Evolutionary conservation across 2,888 invertebrate species (phyloP).

Genomic region (Trachelus iudaicus): DNA sequence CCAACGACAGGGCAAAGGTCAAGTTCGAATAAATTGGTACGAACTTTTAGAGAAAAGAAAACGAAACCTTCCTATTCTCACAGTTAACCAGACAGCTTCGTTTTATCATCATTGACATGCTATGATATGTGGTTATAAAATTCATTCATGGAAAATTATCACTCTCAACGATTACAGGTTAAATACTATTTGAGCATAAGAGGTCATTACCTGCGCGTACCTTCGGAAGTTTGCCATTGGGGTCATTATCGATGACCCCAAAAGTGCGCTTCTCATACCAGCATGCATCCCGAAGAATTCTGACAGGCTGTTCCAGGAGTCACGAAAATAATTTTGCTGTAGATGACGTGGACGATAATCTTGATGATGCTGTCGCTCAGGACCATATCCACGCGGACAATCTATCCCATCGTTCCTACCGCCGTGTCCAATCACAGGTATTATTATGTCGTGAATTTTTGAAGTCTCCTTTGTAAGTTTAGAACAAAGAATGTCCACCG

Average conservation of each 20-base stretch:
- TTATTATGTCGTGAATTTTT: constrained; percentile 15
- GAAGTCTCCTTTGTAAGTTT: background rate
- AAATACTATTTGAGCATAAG: background rate
- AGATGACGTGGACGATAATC: background rate
- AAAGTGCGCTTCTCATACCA: constrained; percentile 56
- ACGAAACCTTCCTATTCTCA: background rate
- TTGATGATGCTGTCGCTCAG: background rate
- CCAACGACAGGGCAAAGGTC: background rate
- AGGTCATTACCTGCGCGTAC: constrained; percentile 40
- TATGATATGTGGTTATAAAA: background rate
- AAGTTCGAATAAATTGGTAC: background rate
- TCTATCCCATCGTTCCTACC: constrained; percentile 17
- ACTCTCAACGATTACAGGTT: background rate
- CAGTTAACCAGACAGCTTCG: background rate
- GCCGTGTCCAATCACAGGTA: constrained; percentile 4
- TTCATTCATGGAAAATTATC: background rate
- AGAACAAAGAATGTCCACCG: too few species aligned
- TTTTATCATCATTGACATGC: background rate
- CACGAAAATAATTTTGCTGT: background rate
- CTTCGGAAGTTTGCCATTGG: constrained; percentile 36
- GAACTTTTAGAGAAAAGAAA: background rate
- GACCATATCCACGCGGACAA: constrained; percentile 1
- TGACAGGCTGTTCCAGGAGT: constrained; percentile 1
- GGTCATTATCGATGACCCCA: constrained; percentile 39
- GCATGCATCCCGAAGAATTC: constrained; percentile 46